Evolutionary conservation across 2,797 vertebrate species (phyloP).

Genomic region (Philypnodon macrostomus): DNA sequence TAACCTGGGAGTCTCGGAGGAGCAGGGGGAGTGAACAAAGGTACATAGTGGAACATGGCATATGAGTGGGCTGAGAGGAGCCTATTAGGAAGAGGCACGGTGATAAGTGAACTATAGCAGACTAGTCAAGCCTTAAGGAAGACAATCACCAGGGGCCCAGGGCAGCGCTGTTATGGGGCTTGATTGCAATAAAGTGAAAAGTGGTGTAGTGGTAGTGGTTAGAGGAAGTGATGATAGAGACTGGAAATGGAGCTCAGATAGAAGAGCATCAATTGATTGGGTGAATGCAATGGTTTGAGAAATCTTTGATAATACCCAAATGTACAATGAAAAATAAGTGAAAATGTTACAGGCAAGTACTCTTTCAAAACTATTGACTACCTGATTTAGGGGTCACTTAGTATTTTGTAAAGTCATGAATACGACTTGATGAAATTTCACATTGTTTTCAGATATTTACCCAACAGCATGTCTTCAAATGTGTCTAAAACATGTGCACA

Average conservation of each 20-base stretch:
- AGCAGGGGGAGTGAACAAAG: slow-evolving; percentile 31
- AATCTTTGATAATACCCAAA: too few relatives aligned
- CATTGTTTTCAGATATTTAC: too few relatives aligned
- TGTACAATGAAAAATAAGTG: too few relatives aligned
- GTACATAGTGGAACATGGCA: slow-evolving; percentile 42
- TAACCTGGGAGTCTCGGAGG: slow-evolving; percentile 51
- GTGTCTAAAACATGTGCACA: too few relatives aligned
- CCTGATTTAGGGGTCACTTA: too few relatives aligned
- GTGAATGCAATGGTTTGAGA: too few relatives aligned
- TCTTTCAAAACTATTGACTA: too few relatives aligned
- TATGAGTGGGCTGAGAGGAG: slow-evolving; percentile 48
- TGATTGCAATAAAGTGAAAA: slow-evolving; percentile 21
- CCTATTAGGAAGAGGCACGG: slow-evolving; percentile 37
- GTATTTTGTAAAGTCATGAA: too few relatives aligned
- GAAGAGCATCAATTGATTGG: too few relatives aligned
- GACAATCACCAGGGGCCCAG: slow-evolving; percentile 8
- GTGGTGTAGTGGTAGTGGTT: background rate
- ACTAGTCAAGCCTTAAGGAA: slow-evolving; percentile 8
- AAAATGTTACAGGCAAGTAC: too few relatives aligned
- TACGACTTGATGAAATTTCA: too few relatives aligned
- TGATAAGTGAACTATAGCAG: slow-evolving; percentile 38
- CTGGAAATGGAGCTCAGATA: background rate
- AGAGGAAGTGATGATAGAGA: background rate
- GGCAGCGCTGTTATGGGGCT: slow-evolving; percentile 3
- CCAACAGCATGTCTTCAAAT: too few relatives aligned